Evolutionary conservation across 2,797 vertebrate genomes (phyloP), one percentile per base, ranked within the genome.

Genomic region (Sebastes paucispinis): DNA sequence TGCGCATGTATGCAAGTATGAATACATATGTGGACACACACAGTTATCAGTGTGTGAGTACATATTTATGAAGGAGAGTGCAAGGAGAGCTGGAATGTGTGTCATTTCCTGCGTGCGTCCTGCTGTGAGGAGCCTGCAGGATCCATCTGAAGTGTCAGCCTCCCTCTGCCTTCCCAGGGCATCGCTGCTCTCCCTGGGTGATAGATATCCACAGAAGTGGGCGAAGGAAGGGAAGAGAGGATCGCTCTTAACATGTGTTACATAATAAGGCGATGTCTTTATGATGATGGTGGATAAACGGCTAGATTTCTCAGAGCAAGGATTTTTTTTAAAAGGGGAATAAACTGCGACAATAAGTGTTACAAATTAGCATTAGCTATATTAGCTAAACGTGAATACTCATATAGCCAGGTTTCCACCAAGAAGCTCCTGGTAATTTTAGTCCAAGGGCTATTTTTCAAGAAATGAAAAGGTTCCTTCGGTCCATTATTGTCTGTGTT

Each of bases 91-190:
- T 86, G 82, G 82, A 86, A 87, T 85, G 83, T 79, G 87, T 82
- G 83, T 91, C 0, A 80, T 91, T 80, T 90, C 79, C 84, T 89
- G 82, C 47, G 72, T 69, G 79, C 22, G 16, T 16, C 85, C 70
- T 59, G 77, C 83, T 90, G 89, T 68, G 86, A 47, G n/a, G 67
- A 87, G 66, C 77, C 75, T 73, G 84, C 79, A 73, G 83, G 87
- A 87, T 89, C 86, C 85, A 83, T 89, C 88, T 86, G 77, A 91
- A 81, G 76, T 90, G 84, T 81, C 80, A 79, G 83, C 81, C 79
- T 79, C 80, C 80, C 75, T 75, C 84, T 24, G 74, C 50, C 80
- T 83, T 86, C 74, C 64, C 63, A 65, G 73, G 73, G 79, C 71
- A 66, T 59, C 18, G 20, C 64, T n/a, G 78, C 73, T 84, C 87